Base-by-base conservation (phyloP, 2,888 invertebrate genomes). In the Nemoura dubitans region DNA sequence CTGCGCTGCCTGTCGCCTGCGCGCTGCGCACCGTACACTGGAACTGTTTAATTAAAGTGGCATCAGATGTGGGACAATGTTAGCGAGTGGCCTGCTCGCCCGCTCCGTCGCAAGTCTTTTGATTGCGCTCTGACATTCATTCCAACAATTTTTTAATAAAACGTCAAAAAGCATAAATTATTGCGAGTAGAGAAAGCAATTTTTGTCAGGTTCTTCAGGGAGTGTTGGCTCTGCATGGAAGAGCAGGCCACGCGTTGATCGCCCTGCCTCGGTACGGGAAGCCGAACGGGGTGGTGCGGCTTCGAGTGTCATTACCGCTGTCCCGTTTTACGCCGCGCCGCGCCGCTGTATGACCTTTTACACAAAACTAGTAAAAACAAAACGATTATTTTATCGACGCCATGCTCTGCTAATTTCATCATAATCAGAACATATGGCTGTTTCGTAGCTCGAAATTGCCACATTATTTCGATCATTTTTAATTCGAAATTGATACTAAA, bases 91-190 rank as follows among this genome's bases (percentile, higher is more conserved):
- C 59, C 59, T 59, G 59, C 59, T 59, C 21, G 59, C 59, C 59
- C 1, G 16, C 59, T 3, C 59, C 59, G 21, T 59, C 36, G 59
- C 59, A 16, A 59, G 21, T 59, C 59, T 59, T 59, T 7, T 59
- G 59, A 59, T 59, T 59, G 59, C 59, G 59, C 21, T 59, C 59
- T 59, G 59, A 59, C 59, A 59, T 59, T 59, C 21, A 59, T 59
- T 59, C 59, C 59, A 59, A 59, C 59, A 59, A 59, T 59, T 59
- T 59, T 59, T 59, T 59, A 59, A 59, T 59, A 59, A 59, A 59
- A 59, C 59, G 59, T 59, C 59, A 59, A 59, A 59, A 59, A 59
- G 59, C 59, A 59, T 59, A 59, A 59, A 59, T 59, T 59, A 59
- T 59, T 59, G 21, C 59, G 21, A 21, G 14, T 59, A 21, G 59